Evolutionary conservation across 2,888 invertebrate genomes (phyloP), one percentile per base, ranked within the genome.

Genomic region (Nyleta sp.): DNA sequence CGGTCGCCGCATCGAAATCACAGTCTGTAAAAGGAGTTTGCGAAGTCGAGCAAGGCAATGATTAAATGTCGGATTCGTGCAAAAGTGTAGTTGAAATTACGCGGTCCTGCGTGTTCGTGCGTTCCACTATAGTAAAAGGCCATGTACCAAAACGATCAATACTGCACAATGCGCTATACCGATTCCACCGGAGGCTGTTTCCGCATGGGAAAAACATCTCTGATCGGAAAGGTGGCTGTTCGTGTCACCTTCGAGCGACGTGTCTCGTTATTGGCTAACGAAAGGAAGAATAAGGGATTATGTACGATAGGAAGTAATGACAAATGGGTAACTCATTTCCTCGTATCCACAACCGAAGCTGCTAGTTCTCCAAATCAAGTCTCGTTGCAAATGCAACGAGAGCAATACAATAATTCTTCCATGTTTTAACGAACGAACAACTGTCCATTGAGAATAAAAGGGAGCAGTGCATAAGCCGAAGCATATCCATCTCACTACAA

Each of bases 121-220:
- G 68, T 75, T 62, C 52, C n/a, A 53, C 67, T 78, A 52, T 72
- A 64, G 55, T 65, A 40, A 72, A 64, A 65, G 65, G 59, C 70
- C 53, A 44, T 65, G 62, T 77, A 46, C 64, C 64, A 60, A 67
- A 74, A 71, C 59, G 72, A 80, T 80, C 80, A 78, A 80, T 80
- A 80, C 68, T 59, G 65, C 60, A 75, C 68, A 80, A 70, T 70
- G 65, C 72, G 55, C 64, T 64, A 52, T 78, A 62, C 71, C 57
- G 72, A 68, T 71, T 53, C 31, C 40, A 48, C 64, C 65, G 67
- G 64, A 68, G 72, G 71, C 59, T 72, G 68, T 46, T 73, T 57
- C 42, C 57, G 57, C 68, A 59, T 64, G 68, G 53, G 62, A 71
- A 73, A 74, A 73, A 59, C 62, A 72, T 59, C 62, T 62, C 50